Base-by-base conservation (phyloP, 53 echinoderm and acorn worm genomes). In the Holothuria leucospilota region DNA sequence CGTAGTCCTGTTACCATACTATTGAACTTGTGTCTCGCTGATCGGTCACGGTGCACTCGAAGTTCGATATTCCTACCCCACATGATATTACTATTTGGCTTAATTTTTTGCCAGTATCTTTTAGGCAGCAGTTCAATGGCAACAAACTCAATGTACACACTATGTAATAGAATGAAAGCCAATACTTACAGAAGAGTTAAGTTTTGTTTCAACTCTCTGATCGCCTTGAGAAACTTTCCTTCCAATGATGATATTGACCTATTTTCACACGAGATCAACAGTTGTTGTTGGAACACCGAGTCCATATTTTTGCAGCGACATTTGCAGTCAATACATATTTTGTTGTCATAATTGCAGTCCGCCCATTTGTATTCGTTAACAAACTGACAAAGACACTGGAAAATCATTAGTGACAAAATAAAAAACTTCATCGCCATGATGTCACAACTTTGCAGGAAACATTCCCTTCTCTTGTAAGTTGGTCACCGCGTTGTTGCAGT, bases 131-230 rank as follows among this genome's bases (percentile, higher is more conserved):
- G 6, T 9, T 46, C 8, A 46, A 46, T 46, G 6, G 8, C 8
- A 7, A 0, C 46, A 2, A 46, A 46, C 46, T 46, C 46, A 46
- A 46, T 0, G 46, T 46, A 46, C 8, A 0, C 11, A 8, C 8
- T 46, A 40, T 7, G 40, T 5, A 40, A 40, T 46, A 7, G 34
- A 46, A 46, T 70, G 25, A 46, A 75, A 20, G 13, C 20, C 18
- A 18, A 72, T 75, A 75, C 75, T 75, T 21, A 75, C 75, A 75
- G 51, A 75, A 75, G 52, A 20, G 75, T 75, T 24, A 75, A 42
- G 51, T 75, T 75, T 13, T 10, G 49, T 27, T 75, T 75, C 28
- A 75, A 27, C 40, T 75, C 75, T 52, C 52, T 41, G 5, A 75
- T 75, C 21, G 75, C 15, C 8, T 21, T 6, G 23, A 75, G 8